Evolutionary conservation across 2,797 vertebrate genomes (phyloP).

Genomic region (Hybognathus amarus): DNA sequence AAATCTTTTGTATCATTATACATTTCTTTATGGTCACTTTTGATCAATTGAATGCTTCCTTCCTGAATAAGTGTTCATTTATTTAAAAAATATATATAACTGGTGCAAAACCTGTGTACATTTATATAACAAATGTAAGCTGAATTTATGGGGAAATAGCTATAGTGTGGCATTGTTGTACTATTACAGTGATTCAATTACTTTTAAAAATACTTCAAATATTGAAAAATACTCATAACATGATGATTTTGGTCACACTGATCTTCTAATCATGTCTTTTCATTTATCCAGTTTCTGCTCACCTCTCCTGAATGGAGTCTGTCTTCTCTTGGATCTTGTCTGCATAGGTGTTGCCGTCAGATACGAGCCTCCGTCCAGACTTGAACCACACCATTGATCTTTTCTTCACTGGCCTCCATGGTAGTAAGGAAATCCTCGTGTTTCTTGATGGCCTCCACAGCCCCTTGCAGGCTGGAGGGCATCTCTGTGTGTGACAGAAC

Average conservation of each 20-base stretch:
- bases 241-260: neutral
- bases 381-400: conserved; percentile 87
- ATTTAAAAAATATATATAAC: neutral
- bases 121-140: neutral
- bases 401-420: conserved; percentile 92
- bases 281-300: conserved; percentile 18
- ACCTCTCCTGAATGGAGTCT: conserved; percentile 92
- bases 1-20: neutral
- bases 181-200: neutral
- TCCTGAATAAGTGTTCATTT: neutral
- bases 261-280: neutral
- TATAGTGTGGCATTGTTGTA: neutral
- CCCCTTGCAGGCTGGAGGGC: conserved; percentile 87
- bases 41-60: neutral
- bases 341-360: conserved; percentile 81
- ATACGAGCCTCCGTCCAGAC: conserved; percentile 85
- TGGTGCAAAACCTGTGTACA: neutral
- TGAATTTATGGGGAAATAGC: neutral
- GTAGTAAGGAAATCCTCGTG: conserved; percentile 93
- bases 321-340: conserved; percentile 94
- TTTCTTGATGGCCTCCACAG: conserved; percentile 90
- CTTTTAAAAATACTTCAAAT: neutral
- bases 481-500: conserved; percentile 92
- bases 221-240: neutral
- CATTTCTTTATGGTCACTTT: neutral